Percentiles rank a stretch among this genome's conserved stretches.
Evolutionary conservation across 2,888 invertebrate species (phyloP).

Genomic region (Ernsta delagoae): DNA sequence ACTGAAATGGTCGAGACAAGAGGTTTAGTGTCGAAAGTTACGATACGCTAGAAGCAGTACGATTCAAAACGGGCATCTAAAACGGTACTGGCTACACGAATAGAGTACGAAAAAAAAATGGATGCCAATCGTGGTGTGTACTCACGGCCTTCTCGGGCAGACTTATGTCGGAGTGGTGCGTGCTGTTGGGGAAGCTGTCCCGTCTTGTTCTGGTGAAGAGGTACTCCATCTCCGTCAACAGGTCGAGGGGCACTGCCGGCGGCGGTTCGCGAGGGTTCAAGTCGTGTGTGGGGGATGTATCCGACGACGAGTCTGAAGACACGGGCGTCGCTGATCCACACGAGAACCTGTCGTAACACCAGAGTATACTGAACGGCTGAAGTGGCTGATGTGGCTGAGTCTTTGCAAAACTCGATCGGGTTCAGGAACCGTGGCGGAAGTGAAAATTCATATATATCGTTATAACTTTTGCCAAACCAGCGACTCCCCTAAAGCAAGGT

Average conservation of each 20-base stretch:
- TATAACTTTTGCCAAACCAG: too few species aligned
- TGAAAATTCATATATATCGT: neutral
- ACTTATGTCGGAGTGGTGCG: conserved; percentile 58
- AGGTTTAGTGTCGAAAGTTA: conserved; percentile 41
- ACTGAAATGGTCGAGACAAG: conserved; percentile 16
- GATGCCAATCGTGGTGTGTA: conserved; percentile 37
- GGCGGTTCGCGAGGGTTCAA: conserved; percentile 57
- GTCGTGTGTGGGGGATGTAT: conserved; percentile 63
- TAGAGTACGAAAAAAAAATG: neutral
- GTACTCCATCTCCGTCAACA: conserved; percentile 76
- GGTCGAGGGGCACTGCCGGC: conserved; percentile 66
- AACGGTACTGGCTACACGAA: conserved; percentile 17
- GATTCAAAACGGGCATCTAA: conserved; percentile 37
- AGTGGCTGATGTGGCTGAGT: conserved; percentile 3
- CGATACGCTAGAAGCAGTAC: conserved; percentile 37
- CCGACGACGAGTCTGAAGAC: conserved; percentile 72
- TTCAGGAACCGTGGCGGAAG: neutral
- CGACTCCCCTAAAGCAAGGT: too few species aligned
- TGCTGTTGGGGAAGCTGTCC: conserved; percentile 65
- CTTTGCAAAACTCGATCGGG: neutral
- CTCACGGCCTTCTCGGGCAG: conserved; percentile 73
- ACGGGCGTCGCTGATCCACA: conserved; percentile 76
- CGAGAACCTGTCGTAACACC: conserved; percentile 60
- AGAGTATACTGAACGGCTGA: conserved; percentile 14
- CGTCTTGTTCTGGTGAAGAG: conserved; percentile 63